Base-by-base conservation (phyloP, 2,797 vertebrate genomes). In the Denticeps clupeoides region DNA sequence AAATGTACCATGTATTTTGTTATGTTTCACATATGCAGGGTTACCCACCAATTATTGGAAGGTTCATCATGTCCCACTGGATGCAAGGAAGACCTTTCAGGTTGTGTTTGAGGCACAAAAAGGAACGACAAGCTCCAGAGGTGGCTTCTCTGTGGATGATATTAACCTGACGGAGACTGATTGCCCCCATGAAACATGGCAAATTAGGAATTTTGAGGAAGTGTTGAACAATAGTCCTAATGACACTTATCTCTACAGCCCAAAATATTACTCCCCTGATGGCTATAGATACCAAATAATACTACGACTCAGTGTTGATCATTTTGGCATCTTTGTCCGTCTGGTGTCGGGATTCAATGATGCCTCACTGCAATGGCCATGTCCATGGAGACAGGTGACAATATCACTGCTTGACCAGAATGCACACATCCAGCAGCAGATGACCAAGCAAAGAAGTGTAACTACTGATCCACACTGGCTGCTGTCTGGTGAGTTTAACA, bases 331-430 rank as follows among this genome's bases (percentile, higher is more conserved):
- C 13, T 33, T 2, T 32, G 13, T 60, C 24, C 33, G 18, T 13
- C 32, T 37, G 32, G 41, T 60, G 13, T 60, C 58, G 31, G 58
- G 58, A 27, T 18, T 1, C 21, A 23, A 41, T 48, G 58, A 60
- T 25, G 33, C 52, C 22, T 5, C 57, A 0, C 70, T 93, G 56
- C 16, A 82, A 50, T 91, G 87, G 87, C 90, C 91, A 0, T 83
- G 79, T 58, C 44, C 70, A 2, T 76, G 80, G 66, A 83, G 79
- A 51, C 89, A 91, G 71, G 70, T 70, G 32, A 87, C 83, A 2
- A 68, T 87, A 41, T 29, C 67, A 48, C 60, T 87, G 18, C 60
- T 91, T 11, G 90, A 93, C 72, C 89, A 94, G 68, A 78, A 80
- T 48, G 71, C 87, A 8, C 79, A 87, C 55, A 80, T 87, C 51